Conservation (phyloP, 35 echinoderm and acorn worm genomes). For the Eucidaris tribuloides region DNA sequence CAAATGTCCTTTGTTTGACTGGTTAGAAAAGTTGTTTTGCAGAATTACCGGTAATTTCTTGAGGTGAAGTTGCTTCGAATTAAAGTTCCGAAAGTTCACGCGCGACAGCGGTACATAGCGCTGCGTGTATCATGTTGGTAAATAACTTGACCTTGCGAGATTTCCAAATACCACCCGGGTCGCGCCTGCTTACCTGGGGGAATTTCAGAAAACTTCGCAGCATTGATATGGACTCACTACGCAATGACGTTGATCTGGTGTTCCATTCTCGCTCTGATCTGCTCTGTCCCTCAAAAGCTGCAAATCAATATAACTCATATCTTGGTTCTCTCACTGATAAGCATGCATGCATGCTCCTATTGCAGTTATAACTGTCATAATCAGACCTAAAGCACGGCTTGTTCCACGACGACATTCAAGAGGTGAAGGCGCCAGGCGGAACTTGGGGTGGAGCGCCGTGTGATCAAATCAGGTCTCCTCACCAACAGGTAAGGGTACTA, state of each 20-base stretch:
- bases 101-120: too few species aligned
- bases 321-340: neutral
- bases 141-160: too few species aligned
- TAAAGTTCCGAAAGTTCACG: too few species aligned
- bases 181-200: neutral
- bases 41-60: too few species aligned
- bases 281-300: neutral
- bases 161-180: neutral
- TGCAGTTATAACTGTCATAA: neutral
- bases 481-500: neutral
- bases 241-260: neutral
- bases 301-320: neutral
- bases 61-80: too few species aligned
- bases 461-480: neutral
- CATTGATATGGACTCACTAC: neutral
- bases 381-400: neutral
- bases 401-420: neutral
- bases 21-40: too few species aligned
- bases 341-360: neutral
- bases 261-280: neutral
- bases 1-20: too few species aligned
- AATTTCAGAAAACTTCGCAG: neutral
- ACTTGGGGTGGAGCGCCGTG: neutral
- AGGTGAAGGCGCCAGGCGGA: neutral
- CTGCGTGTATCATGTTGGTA: too few species aligned